Evolutionary conservation across 2,888 invertebrate species (phyloP), one percentile per base, ranked within the genome.

Genomic region (Adelognathus sp.): DNA sequence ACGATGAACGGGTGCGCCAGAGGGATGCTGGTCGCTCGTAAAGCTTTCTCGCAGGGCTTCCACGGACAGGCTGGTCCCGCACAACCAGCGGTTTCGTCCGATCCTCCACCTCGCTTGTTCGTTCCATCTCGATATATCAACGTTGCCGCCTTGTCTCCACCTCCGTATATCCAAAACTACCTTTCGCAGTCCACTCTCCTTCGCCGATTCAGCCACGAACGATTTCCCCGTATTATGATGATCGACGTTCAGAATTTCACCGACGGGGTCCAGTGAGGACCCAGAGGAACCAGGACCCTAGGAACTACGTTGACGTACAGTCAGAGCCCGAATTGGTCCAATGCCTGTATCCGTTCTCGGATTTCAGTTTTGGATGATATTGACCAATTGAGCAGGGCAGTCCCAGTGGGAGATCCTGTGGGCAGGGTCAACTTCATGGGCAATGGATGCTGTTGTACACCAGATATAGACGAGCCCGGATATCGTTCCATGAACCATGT

Each of bases 41-140:
- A 67, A 67, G 54, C 67, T 67, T 67, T 67, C 67, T 67, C 67
- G 27, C 67, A 18, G 67, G 27, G 29, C 67, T 67, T n/a, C n/a
- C n/a, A n/a, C 67, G 18, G 6, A 4, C 50, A 11, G 18, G 16
- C n/a, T 2, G 16, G 36, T 24, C 58, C 18, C 36, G 11, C 21
- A 21, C 36, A 6, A 11, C 21, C 18, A 33, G 18, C 21, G 14
- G 21, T 36, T 58, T 58, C 58, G 9, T 50, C 21, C 16, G 39
- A 39, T n/a, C 27, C 61, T 61, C 61, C 21, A 9, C 27, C 52
- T 36, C 7, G n/a, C 66, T 36, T 24, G 52, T 24, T 36, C 36
- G 52, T 39, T 5, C 27, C 14, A 36, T 39, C 50, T 50, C 31
- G 7, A 31, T 56, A n/a, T 66, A 16, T 11, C 39, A n/a, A 16